These are phyloP conservation scores for Agonopterix heracliana DNA, from an alignment of 2,888 invertebrate species.

Conservation along the genomic window DNA sequence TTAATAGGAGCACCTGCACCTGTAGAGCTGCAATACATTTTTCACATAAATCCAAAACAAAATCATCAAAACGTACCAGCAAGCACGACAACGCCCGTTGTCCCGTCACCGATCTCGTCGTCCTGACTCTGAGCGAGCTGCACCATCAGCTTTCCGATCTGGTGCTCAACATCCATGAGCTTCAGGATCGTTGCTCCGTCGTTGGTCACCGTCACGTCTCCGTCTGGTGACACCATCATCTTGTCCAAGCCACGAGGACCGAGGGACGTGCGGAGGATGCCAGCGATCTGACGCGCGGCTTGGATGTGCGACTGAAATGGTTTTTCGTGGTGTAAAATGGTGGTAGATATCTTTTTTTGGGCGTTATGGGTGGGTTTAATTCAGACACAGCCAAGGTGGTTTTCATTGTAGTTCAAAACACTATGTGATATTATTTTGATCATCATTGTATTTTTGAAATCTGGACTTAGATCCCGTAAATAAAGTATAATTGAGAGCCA, in stretches of 20 bases:
- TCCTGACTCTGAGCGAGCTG: conserved; percentile 99
- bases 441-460: conserved; percentile 9
- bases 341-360: not conserved
- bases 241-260: conserved; percentile 99
- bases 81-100: conserved; percentile 96
- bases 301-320: conserved; percentile 93
- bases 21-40: too few species aligned
- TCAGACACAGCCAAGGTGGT: conserved; percentile 17
- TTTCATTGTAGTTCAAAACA: conserved; percentile 17
- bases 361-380: not conserved
- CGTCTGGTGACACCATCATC: conserved; percentile 97
- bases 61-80: conserved; percentile 61
- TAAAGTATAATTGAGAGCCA: too few species aligned
- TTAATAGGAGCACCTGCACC: too few species aligned
- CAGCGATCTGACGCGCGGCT: conserved; percentile 95
- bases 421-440: conserved; percentile 9
- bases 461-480: too few species aligned
- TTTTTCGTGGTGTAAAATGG: not conserved
- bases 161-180: conserved; percentile 99
- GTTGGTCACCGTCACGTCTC: conserved; percentile 98
- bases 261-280: conserved; percentile 92
- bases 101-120: conserved; percentile 99
- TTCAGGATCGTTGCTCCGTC: conserved; percentile 99
- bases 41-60: too few species aligned
- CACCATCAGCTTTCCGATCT: conserved; percentile 98